Evolutionary conservation across 2,113 vertebrate genomes (phyloP).

Genomic region (Camelus bactrianus): DNA sequence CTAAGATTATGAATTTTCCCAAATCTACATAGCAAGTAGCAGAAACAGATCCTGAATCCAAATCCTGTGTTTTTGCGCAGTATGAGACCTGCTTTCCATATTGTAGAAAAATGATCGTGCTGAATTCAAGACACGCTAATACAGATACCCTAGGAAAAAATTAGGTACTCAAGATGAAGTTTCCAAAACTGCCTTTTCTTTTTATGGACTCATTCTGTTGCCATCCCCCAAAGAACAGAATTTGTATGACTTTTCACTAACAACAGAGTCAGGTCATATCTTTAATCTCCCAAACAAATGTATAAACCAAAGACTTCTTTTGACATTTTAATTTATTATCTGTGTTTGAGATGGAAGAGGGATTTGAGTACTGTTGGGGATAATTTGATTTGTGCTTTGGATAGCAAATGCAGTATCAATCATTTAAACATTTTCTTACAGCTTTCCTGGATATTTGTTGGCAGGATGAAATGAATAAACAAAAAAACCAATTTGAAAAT

Average conservation of each 20-base stretch:
- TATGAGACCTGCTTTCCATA: not conserved
- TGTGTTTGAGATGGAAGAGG: slow-evolving; percentile 38
- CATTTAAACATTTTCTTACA: slow-evolving; percentile 51
- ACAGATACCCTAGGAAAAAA: not conserved
- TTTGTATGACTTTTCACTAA: not conserved
- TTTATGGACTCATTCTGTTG: not conserved
- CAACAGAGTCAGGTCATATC: not conserved
- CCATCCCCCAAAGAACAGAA: not conserved
- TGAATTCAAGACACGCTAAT: not conserved
- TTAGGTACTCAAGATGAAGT: not conserved
- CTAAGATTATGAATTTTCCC: not conserved
- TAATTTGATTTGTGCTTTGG: slow-evolving; percentile 67
- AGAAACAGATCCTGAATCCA: not conserved
- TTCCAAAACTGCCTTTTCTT: not conserved
- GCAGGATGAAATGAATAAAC: slow-evolving; percentile 51
- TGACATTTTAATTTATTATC: slow-evolving; percentile 70
- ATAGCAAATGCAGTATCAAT: slow-evolving; percentile 50
- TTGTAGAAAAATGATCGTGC: not conserved
- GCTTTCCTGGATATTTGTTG: slow-evolving; percentile 29
- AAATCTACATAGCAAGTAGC: not conserved
- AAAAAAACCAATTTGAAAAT: slow-evolving; percentile 14
- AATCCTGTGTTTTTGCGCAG: not conserved
- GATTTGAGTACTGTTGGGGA: slow-evolving; percentile 53
- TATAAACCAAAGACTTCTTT: slow-evolving; percentile 56
- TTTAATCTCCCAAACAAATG: slow-evolving; percentile 71